These are phyloP conservation scores for Triops cancriformis DNA, from an alignment of 1,140 invertebrate genomes.

Conservation along the genomic window DNA sequence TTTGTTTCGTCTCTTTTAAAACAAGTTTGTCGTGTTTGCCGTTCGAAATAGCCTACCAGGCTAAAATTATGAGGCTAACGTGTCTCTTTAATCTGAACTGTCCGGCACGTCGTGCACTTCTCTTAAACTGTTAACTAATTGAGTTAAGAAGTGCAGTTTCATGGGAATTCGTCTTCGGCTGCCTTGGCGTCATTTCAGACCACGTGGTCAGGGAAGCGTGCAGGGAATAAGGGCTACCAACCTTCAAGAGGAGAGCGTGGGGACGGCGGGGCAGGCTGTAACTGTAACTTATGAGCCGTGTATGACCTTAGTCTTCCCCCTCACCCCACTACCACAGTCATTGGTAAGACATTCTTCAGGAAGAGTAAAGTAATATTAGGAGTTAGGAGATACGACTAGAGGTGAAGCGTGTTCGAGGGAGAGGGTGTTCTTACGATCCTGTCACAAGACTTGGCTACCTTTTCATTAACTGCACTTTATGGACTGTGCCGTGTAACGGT, in stretches of 20 bases:
- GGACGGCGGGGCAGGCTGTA: neutral
- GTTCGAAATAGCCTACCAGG: too few relatives aligned
- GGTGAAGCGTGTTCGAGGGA: neutral
- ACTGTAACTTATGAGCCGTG: constrained; percentile 6
- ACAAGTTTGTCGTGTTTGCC: too few relatives aligned
- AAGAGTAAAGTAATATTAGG: neutral
- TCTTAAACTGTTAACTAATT: neutral
- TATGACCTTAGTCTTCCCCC: neutral
- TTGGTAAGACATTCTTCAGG: neutral
- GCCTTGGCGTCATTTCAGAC: neutral
- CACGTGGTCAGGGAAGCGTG: neutral
- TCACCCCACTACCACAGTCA: neutral
- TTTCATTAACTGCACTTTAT: neutral
- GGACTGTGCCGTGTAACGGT: neutral
- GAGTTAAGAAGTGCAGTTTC: neutral
- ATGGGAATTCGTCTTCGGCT: neutral
- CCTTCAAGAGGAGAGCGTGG: neutral
- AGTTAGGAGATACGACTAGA: neutral
- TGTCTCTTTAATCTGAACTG: neutral
- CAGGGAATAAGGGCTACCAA: neutral
- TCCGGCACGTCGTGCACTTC: neutral
- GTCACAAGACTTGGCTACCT: constrained; percentile 1
- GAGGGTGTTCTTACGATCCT: neutral
- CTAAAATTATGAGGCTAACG: neutral
- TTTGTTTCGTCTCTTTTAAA: too few relatives aligned